Evolutionary conservation across 2,888 invertebrate species (phyloP), one percentile per base, ranked within the genome.

Genomic region (Pherbina coryleti): DNA sequence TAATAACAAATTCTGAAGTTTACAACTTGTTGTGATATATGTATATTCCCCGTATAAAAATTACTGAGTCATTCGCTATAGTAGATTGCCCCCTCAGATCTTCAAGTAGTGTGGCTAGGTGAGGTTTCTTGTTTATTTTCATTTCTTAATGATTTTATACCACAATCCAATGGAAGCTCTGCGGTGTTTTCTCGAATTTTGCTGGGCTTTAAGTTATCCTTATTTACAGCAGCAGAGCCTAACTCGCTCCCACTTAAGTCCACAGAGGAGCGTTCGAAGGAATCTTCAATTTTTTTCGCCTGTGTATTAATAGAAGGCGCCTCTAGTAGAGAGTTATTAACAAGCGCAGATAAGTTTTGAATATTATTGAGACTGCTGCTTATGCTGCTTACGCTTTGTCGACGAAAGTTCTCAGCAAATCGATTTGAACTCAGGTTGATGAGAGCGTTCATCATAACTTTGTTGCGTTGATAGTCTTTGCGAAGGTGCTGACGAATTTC

Each of bases 401-500:
- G 86, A 0, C 88, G 85, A 70, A 88, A 79, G 66, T 83, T 82
- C 74, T 87, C 88, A 17, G 86, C 85, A 25, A 87, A 79, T 1
- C 85, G 85, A 77, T 84, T 87, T 19, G 88, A 86, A 76, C 88
- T 88, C 49, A 88, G 79, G 79, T 88, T 88, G 14, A 88, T 85
- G 5, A 88, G 75, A 2, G 89, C 89, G 81, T 89, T 89, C 88
- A 89, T 88, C 88, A 88, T 87, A 1, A 89, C 86, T 80, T 89
- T 90, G 79, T 89, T 89, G 28, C 89, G 87, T 81, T 90, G 89
- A 80, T 90, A 90, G 80, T 90, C 90, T 82, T 90, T 90, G 67
- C 90, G 89, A 75, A 90, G 84, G 82, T 90, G 90, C 78, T 90
- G 90, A 0, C 90, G 86, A 69, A 90, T 90, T 81, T 90, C 90